Evolutionary conservation across 2,113 vertebrate species (phyloP).

Genomic region (Tor tambroides): DNA sequence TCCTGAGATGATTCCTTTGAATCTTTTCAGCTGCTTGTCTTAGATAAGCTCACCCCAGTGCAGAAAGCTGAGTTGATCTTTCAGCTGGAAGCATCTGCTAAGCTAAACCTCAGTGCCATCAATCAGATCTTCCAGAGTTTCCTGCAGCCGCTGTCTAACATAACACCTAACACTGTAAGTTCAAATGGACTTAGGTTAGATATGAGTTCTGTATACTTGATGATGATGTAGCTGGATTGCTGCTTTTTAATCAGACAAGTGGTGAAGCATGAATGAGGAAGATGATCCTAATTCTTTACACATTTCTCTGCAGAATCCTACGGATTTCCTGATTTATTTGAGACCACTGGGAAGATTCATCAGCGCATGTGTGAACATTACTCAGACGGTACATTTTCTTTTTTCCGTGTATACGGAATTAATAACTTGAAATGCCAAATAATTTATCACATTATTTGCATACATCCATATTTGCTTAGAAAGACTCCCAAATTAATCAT

Average conservation of each 20-base stretch:
- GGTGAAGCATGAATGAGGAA: not conserved
- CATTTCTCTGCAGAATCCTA: slow-evolving; percentile 42
- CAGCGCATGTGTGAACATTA: not conserved
- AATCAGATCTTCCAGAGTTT: slow-evolving; percentile 36
- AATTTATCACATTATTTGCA: not conserved
- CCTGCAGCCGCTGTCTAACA: not conserved
- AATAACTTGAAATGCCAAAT: too few species aligned
- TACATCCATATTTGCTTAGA: not conserved
- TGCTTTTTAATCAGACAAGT: not conserved
- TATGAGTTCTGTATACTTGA: not conserved
- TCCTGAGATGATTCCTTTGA: not conserved
- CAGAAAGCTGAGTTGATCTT: slow-evolving; percentile 54
- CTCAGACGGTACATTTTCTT: slow-evolving; percentile 29
- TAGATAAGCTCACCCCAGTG: slow-evolving; percentile 44
- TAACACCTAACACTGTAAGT: not conserved
- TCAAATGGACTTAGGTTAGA: not conserved
- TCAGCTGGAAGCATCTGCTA: not conserved
- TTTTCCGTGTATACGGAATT: not conserved
- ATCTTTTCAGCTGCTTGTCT: slow-evolving; percentile 34
- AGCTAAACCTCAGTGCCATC: not conserved
- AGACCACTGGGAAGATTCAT: slow-evolving; percentile 54
- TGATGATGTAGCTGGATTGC: not conserved
- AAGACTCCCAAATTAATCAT: not conserved
- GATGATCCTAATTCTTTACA: not conserved
- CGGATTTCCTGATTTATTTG: slow-evolving; percentile 5